Base-by-base conservation (phyloP, 2,113 vertebrate species). In the Tringa solitaria region DNA sequence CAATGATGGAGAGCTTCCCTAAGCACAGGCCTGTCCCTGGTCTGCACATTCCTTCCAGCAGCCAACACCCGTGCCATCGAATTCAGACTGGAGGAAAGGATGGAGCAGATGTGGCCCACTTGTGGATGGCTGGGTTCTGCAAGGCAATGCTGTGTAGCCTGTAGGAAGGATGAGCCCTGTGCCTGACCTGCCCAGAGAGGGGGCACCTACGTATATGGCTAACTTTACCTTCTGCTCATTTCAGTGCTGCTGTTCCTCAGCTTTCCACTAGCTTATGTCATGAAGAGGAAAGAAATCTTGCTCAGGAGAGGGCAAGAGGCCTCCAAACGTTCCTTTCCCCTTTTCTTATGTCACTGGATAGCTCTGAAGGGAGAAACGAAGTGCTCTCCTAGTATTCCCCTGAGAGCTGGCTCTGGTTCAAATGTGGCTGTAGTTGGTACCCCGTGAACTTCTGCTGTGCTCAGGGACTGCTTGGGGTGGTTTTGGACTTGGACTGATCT, bases 201-300 rank as follows among this genome's bases (percentile, higher is more conserved):
- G 20, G 56, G 15, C 2, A 28, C 6, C 14, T 33, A 14, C 0
- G 0, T 27, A 7, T 63, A 4, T 0, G 7, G 57, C 35, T 54
- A 69, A 4, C 33, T 81, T 84, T 33, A 53, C 19, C 17, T 81
- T 81, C 45, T 87, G 45, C 39, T 60, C 3, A 2, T 78, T 87
- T 94, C 64, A 69, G 39, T 81, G 33, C 41, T 89, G 64, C 72
- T 61, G 37, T 57, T 94, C 18, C 37, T 88, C 56, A 65, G 27
- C 60, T 84, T 90, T 65, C 41, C 1, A 1, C 27, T 70, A 30
- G 22, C 37, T 93, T 60, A 18, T 33, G 46, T 33, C 43, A 77
- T 22, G 41, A 84, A 45, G 22, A 11, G 30, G 68, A 64, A 92
- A 87, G 17, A 87, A 77, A 92, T 93, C 8, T 32, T 64, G 3